Base-by-base conservation (phyloP, 1,140 invertebrate species). In the Atta texana region DNA sequence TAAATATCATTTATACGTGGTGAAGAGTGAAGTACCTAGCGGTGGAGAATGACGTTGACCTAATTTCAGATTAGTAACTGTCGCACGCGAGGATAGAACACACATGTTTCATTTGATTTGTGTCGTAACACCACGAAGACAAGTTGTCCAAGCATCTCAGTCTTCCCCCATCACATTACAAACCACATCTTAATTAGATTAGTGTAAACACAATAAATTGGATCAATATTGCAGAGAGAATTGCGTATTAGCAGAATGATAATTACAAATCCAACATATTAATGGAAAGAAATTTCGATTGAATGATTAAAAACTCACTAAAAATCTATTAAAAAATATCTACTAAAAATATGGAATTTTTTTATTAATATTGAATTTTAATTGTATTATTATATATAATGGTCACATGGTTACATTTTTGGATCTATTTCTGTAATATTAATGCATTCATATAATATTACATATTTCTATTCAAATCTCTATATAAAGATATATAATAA, bases 1-100 rank as follows among this genome's bases (percentile, higher is more conserved):
- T 81, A 81, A 81, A 81, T 81, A 81, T 81, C 51, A 10, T 55
- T 81, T 69, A 55, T 39, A 55, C 18, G 66, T 49, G 66, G 34
- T 72, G 66, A 72, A 81, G 64, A 81, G 49, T 44, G 51, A 16
- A 66, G 18, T 78, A 39, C 34, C 7, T 39, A 31, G 66, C 34
- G 16, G 51, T 57, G 34, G 51, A 57, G 66, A 81, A 81, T 81
- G 78, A 81, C 66, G 78, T 81, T 81, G 66, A 81, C 78, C 78
- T 72, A 81, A 81, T 81, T 81, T 81, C 78, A 81, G 78, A 72
- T 81, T 81, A 81, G 78, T 81, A 81, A 81, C 66, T 81, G 78
- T 81, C 66, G 78, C 78, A 71, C 21, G 66, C 34, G 72, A 71
- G 31, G 49, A 80, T 69, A 72, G 78, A 71, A n/a, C 51, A 51